Conservation (phyloP, 1,140 invertebrate species). For the Listronotus bonariensis region DNA sequence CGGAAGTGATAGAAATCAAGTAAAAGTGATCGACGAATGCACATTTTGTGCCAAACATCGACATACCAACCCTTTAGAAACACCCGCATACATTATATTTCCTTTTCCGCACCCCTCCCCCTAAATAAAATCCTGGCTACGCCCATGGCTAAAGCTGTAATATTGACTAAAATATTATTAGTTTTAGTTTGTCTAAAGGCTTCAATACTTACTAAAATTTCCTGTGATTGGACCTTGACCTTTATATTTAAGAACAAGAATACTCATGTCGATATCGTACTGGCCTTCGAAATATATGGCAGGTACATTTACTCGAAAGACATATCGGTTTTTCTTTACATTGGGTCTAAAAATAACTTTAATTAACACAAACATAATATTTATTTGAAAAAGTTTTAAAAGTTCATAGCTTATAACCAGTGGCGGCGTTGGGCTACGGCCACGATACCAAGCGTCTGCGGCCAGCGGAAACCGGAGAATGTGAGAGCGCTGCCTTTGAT, state of each 20-base stretch:
- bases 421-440: too few relatives aligned
- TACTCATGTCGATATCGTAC: conserved; percentile 62
- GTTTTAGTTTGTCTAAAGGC: neutral
- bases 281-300: conserved; percentile 59
- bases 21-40: too few relatives aligned
- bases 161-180: neutral
- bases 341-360: conserved; percentile 57
- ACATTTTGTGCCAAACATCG: too few relatives aligned
- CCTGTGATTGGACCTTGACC: conserved; percentile 68
- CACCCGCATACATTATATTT: neutral
- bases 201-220: conserved; percentile 68
- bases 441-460: too few relatives aligned
- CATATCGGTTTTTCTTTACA: conserved; percentile 58
- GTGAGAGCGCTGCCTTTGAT: too few relatives aligned
- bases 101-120: neutral
- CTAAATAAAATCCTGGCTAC: too few relatives aligned
- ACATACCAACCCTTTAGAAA: too few relatives aligned
- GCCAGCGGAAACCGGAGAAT: too few relatives aligned
- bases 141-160: neutral
- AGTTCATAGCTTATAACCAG: too few relatives aligned
- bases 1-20: too few relatives aligned
- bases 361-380: too few relatives aligned
- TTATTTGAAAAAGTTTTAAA: too few relatives aligned
- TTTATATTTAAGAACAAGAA: conserved; percentile 64
- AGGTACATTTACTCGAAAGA: conserved; percentile 57